A percentile compares a stretch with the other conserved stretches of the same genome.
These are phyloP conservation scores for Ormyrus pomaceus DNA, from an alignment of 2,888 invertebrate species.

Conservation along the genomic window DNA sequence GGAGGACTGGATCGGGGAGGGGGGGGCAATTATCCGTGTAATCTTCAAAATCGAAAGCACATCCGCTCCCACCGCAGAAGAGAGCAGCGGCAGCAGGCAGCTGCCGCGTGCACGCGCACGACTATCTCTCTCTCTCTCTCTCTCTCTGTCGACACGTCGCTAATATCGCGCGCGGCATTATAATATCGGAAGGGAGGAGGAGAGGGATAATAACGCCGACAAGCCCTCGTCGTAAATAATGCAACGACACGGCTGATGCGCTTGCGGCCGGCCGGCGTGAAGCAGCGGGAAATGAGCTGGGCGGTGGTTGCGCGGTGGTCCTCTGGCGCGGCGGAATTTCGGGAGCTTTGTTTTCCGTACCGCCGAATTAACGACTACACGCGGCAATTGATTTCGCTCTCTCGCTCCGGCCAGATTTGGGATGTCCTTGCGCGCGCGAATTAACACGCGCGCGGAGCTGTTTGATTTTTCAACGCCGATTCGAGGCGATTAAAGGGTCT, in stretches of 20 bases:
- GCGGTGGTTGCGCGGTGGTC: background rate
- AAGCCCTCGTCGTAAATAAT: conserved; percentile 30
- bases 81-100: background rate
- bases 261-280: background rate
- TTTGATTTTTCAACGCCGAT: no score
- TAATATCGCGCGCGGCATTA: background rate
- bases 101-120: background rate
- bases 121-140: no score
- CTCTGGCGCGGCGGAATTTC: background rate
- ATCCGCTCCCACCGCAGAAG: conserved; percentile 18
- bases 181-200: background rate
- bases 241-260: conserved; percentile 21
- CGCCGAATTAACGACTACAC: background rate
- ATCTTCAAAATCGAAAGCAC: conserved; percentile 39
- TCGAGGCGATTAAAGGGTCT: no score
- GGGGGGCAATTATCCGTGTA: no score
- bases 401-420: no score
- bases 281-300: background rate
- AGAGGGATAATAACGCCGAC: background rate
- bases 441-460: no score
- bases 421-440: no score
- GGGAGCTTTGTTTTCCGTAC: background rate
- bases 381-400: no score
- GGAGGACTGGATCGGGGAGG: no score
- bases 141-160: background rate